A percentile compares a stretch with the other conserved stretches of the same genome.
These are phyloP conservation scores for Cephalopholis sonnerati DNA, from an alignment of 2,113 vertebrate species.

Conservation along the genomic window DNA sequence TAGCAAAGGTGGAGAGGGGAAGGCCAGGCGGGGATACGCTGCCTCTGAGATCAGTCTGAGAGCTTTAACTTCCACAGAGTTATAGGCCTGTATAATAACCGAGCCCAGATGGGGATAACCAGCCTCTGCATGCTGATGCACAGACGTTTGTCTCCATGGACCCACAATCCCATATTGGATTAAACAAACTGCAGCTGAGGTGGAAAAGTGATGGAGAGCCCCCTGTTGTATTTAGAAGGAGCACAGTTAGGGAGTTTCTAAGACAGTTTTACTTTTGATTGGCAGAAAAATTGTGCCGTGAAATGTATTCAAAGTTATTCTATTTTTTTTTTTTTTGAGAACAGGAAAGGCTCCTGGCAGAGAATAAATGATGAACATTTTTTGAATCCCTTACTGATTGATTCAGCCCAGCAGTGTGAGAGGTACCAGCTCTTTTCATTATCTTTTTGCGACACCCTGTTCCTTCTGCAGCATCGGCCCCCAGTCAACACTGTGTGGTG, in stretches of 20 bases:
- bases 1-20: constrained; percentile 39
- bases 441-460: constrained; percentile 54
- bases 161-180: constrained; percentile 56
- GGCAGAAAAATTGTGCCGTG: constrained; percentile 61
- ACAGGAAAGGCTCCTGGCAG: constrained; percentile 56
- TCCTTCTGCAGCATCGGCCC: constrained; percentile 40
- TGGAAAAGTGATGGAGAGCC: constrained; percentile 37
- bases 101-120: constrained; percentile 57
- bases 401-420: constrained; percentile 55
- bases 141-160: constrained; percentile 47
- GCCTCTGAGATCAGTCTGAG: constrained; percentile 37
- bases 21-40: constrained; percentile 26
- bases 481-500: constrained; percentile 46
- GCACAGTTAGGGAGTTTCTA: constrained; percentile 40
- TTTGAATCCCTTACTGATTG: constrained; percentile 53
- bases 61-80: constrained; percentile 49
- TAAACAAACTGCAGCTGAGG: constrained; percentile 50
- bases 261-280: constrained; percentile 65
- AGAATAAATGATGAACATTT: constrained; percentile 69
- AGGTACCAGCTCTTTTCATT: constrained; percentile 56
- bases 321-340: constrained; percentile 36
- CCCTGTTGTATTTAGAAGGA: constrained; percentile 52
- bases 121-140: constrained; percentile 63
- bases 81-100: constrained; percentile 50
- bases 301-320: constrained; percentile 70